Conservation (phyloP, 2,113 vertebrate species). For the Ophiodon elongatus region DNA sequence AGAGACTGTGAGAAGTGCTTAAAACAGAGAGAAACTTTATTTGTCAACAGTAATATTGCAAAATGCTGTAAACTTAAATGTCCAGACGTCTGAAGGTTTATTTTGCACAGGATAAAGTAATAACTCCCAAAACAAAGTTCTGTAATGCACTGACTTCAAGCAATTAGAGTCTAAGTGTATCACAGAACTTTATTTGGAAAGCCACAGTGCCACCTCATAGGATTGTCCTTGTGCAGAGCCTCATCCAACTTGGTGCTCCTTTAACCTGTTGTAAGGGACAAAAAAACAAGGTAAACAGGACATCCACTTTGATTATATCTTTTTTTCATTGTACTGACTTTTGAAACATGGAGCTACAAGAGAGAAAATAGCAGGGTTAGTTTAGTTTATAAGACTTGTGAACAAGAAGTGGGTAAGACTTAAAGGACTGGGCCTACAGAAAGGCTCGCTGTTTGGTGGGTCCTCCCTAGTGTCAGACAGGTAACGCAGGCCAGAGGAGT, state of each 20-base stretch:
- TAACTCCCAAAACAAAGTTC: conserved; percentile 90
- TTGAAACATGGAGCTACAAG: neutral
- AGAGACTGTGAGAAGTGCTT: conserved; percentile 26
- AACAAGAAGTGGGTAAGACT: neutral
- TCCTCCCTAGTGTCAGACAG: conserved; percentile 46
- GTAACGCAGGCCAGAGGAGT: conserved; percentile 55
- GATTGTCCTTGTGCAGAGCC: conserved; percentile 74
- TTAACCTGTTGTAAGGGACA: conserved; percentile 69
- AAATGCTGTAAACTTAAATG: conserved; percentile 42
- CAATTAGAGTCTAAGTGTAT: conserved; percentile 87
- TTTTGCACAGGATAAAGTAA: conserved; percentile 68
- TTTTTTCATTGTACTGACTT: conserved; percentile 3
- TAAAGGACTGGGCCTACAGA: conserved; percentile 48
- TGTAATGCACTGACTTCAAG: conserved; percentile 90
- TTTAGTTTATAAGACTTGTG: neutral
- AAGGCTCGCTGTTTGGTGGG: conserved; percentile 37
- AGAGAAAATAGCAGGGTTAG: neutral
- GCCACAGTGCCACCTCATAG: conserved; percentile 81
- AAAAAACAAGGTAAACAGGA: conserved; percentile 54
- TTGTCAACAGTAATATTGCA: conserved; percentile 29
- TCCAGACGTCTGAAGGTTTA: conserved; percentile 72
- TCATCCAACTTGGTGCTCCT: conserved; percentile 66
- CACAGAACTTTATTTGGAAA: conserved; percentile 91
- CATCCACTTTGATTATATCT: conserved; percentile 39
- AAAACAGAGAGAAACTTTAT: conserved; percentile 42